Base-by-base conservation (phyloP, 1,140 invertebrate species). In the Planococcus citri region DNA sequence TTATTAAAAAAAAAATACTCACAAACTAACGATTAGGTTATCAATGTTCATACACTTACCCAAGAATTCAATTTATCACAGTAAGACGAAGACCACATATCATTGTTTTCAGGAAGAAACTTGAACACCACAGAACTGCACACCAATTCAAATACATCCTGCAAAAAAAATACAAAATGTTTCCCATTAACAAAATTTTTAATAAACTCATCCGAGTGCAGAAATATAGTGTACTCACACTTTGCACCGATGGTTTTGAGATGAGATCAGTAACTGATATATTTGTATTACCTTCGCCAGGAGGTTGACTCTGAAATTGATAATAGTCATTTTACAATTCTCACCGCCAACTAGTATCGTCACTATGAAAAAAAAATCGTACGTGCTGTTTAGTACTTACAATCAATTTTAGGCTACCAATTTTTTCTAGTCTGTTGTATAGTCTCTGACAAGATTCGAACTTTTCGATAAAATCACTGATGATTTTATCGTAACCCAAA, bases 41-140 rank as follows among this genome's bases (percentile, higher is more conserved):
- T 73, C 74, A 71, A 71, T 72, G 74, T 72, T n/a, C n/a, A 72
- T 69, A n/a, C 69, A 74, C 75, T 77, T 77, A 84, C 83, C 83
- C 92, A 96, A 0, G 90, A 92, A 81, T 96, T 96, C 0, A 95
- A 81, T 75, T 93, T 93, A 79, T 95, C 89, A 77, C 89, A 94
- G 78, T 95, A 93, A 2, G 85, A 82, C 24, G 88, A 85, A 70
- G 69, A 68, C 72, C 83, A 81, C 72, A 82, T 80, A 20, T 78
- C 74, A 41, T 72, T 76, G 22, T 81, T 78, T 67, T 85, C 80
- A 0, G 88, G 88, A 69, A 87, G 84, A 77, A 94, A 97, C 80
- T 93, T 92, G 79, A 95, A 95, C 41, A 94, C 89, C 33, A 95
- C 86, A 68, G 89, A 88, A 71, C 89, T 88, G 1, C 87, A 87